Percentiles rank a stretch among this genome's conserved stretches.
Conservation (phyloP, 2,888 invertebrate species). For the Leptopilina myrica region DNA sequence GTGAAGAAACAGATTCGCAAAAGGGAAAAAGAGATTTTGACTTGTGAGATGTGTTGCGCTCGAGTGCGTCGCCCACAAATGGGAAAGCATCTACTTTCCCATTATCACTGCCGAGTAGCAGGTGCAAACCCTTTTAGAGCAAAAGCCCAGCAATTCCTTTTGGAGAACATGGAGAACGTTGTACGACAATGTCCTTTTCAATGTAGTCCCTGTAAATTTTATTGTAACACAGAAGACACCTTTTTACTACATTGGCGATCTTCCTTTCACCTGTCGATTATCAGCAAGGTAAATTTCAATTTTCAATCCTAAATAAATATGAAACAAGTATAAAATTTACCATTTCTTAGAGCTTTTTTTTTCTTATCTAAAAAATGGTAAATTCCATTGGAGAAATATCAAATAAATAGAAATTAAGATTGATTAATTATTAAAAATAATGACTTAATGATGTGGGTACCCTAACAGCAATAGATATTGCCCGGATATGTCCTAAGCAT, state of each 20-base stretch:
- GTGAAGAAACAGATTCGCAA: conserved; percentile 77
- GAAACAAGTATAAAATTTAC: background rate
- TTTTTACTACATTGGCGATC: conserved; percentile 88
- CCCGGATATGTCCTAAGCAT: no score
- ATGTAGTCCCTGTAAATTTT: conserved; percentile 90
- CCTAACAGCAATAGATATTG: no score
- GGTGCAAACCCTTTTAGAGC: conserved; percentile 82
- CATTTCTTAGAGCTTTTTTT: background rate
- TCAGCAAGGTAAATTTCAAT: conserved; percentile 71
- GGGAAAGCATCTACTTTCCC: conserved; percentile 91
- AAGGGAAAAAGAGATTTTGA: conserved; percentile 79
- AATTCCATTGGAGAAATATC: background rate
- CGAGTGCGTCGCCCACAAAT: conserved; percentile 83
- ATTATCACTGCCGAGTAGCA: conserved; percentile 85
- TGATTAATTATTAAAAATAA: no score
- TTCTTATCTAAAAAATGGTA: no score
- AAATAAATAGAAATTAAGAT: no score
- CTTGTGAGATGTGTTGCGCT: conserved; percentile 86
- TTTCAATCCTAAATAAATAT: background rate
- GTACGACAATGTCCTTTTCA: conserved; percentile 91
- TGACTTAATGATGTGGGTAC: no score
- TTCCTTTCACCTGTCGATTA: conserved; percentile 79
- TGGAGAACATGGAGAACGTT: conserved; percentile 87
- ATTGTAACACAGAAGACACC: conserved; percentile 85
- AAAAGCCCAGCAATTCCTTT: conserved; percentile 81